Evolutionary conservation across 2,113 vertebrate genomes (phyloP), one percentile per base, ranked within the genome.

Genomic region (Colinus virginianus): DNA sequence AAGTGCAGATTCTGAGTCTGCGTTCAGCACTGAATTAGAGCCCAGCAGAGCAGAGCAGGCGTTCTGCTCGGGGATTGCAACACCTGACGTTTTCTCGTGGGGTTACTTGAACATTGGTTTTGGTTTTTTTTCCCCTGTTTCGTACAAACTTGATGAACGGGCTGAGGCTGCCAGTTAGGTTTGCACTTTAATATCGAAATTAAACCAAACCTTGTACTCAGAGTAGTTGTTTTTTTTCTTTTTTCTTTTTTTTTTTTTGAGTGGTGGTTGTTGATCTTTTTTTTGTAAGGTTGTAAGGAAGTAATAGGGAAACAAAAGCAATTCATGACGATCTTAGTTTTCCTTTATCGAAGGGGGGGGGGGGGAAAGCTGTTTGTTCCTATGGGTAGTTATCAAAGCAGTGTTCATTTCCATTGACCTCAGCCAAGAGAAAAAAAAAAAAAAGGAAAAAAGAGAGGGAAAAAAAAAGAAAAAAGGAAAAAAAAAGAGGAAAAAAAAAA

Each of bases 161-260:
- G 93, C 96, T 94, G 90, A 98, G 96, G 95, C 93, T 86, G 94
- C 91, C 94, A 77, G 45, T 93, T 96, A 94, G 96, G 95, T 98
- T 97, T 97, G 96, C 97, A 97, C 97, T 97, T 98, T 97, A 97
- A 96, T 95, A 90, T 81, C 95, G 87, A 84, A 96, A 87, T 96
- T 96, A 96, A 97, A 96, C 92, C 94, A 95, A 97, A 96, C 89
- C 78, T 92, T 95, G 87, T 91, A 78, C 90, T 96, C 94, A 82
- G 90, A 96, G 78, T 95, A 95, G 87, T 40, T 40, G 6, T 6
- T 51, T 51, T 26, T 49, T 20, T 51, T 26, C 25, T 7, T 80
- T 40, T 40, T 40, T 40, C 36, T 40, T 51, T 51, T 26, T 49
- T 9, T 80, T 85, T 70, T 91, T 85, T 77, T 46, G 92, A 87